A percentile compares a stretch with the other conserved stretches of the same genome.
phyloP scores from a whole-genome alignment of 2,113 vertebrate species.

The Pteropus alecto region DNA sequence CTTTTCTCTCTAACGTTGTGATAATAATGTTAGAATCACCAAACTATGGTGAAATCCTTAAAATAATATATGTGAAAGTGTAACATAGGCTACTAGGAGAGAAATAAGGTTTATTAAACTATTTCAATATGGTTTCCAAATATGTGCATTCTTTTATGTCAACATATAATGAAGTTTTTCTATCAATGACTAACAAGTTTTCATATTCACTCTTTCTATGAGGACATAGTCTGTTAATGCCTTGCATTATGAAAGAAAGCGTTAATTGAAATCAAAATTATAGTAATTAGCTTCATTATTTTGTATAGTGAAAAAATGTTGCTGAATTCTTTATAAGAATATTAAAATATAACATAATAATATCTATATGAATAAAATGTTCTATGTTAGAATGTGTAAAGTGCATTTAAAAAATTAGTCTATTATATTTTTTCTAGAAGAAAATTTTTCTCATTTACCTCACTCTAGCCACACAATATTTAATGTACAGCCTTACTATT shows the following conservation, averaged over 20 bases:
- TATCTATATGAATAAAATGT: neutral
- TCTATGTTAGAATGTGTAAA: neutral
- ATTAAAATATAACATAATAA: neutral
- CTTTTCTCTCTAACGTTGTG: neutral
- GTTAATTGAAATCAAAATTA: neutral
- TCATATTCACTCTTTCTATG: neutral
- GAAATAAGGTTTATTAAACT: constrained; percentile 1
- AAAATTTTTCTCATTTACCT: neutral
- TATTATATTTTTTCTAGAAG: neutral
- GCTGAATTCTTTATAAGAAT: neutral
- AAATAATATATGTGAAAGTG: neutral
- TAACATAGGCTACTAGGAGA: neutral
- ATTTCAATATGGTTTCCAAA: neutral
- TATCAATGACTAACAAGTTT: neutral
- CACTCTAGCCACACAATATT: neutral
- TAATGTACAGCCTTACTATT: neutral
- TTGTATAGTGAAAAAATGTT: constrained; percentile 16
- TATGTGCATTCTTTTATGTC: neutral
- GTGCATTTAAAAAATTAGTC: neutral
- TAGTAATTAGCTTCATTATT: constrained; percentile 5
- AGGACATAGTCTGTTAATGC: neutral
- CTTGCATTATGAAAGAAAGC: neutral
- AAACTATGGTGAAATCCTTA: neutral
- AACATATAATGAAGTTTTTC: neutral
- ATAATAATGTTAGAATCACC: neutral